These are phyloP conservation scores for Nematostella vectensis DNA, from an alignment of 92 coral and sea anemone species.

Conservation along the genomic window DNA sequence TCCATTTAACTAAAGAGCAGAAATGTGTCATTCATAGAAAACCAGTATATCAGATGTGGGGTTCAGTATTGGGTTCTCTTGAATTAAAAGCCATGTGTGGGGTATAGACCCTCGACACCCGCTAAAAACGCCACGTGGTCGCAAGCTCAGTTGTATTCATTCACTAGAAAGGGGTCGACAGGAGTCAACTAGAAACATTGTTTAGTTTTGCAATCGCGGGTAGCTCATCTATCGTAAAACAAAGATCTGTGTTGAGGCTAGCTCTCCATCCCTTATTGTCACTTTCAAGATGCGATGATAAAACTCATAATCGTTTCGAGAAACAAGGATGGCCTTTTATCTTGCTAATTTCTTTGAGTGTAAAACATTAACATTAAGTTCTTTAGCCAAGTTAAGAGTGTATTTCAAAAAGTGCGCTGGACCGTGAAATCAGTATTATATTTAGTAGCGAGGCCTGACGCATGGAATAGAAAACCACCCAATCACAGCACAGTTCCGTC, in stretches of 20 bases:
- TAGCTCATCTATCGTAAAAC: no score
- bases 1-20: no score
- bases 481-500: conserved; percentile 16
- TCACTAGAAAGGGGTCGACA: neutral
- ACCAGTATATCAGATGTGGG: no score
- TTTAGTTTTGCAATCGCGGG: no score
- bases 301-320: neutral
- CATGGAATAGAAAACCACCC: conserved; percentile 11
- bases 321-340: neutral
- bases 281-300: neutral
- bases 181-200: neutral
- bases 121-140: no score
- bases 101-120: no score
- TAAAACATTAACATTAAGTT: neutral
- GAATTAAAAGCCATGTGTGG: no score
- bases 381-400: conserved; percentile 3
- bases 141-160: no score
- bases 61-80: no score
- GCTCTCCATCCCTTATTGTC: neutral
- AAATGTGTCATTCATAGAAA: no score
- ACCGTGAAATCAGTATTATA: conserved; percentile 28
- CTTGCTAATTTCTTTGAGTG: conserved; percentile 2
- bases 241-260: no score
- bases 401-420: conserved; percentile 23
- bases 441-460: conserved; percentile 7